These are phyloP conservation scores for Protaetia brevitarsis DNA, from an alignment of 1,140 invertebrate genomes.

Conservation along the genomic window DNA sequence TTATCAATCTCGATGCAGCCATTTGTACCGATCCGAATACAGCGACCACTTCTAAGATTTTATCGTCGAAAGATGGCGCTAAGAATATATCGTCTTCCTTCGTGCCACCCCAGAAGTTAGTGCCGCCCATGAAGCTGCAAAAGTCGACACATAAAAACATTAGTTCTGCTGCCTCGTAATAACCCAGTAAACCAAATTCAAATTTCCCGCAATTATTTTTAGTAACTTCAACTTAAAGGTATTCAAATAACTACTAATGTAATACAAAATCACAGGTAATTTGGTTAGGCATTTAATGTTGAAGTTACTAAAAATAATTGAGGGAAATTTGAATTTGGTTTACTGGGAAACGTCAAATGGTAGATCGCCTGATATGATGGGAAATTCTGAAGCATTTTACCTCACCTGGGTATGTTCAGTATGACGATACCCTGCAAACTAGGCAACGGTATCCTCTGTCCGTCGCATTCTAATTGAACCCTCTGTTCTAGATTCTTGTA, in stretches of 20 bases:
- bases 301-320: background rate
- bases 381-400: no score
- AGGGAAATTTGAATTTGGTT: no score
- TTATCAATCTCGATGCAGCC: conserved; percentile 91
- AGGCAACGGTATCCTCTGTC: conserved; percentile 85
- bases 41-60: conserved; percentile 91
- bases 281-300: no score
- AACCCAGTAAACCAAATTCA: no score
- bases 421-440: conserved; percentile 96
- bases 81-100: conserved; percentile 86
- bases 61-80: conserved; percentile 87
- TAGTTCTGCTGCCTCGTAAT: no score
- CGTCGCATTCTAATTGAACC: conserved; percentile 90
- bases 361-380: no score
- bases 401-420: conserved; percentile 88
- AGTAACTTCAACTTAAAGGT: no score
- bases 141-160: background rate
- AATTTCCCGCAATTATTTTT: no score
- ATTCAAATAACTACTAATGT: no score
- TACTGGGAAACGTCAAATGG: no score
- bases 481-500: conserved; percentile 96
- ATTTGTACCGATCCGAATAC: conserved; percentile 97
- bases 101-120: conserved; percentile 96
- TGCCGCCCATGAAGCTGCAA: conserved; percentile 90
- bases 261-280: no score